Evolutionary conservation across 2,113 vertebrate genomes (phyloP).

Genomic region (Tamias sibiricus): DNA sequence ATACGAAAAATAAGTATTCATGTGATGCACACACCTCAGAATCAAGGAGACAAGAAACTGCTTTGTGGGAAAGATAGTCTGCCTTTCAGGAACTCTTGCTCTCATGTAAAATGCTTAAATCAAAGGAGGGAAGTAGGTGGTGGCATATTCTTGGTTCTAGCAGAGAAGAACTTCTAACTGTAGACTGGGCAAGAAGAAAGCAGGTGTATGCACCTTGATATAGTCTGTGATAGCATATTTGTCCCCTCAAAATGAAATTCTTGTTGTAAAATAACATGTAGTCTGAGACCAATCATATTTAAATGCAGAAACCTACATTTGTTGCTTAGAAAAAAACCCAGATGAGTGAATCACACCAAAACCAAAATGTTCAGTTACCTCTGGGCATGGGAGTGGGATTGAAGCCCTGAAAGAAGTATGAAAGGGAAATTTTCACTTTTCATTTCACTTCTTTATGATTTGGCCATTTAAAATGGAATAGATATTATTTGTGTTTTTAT

Average conservation of each 20-base stretch:
- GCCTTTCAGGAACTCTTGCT: background rate
- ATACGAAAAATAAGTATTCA: background rate
- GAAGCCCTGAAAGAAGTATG: background rate
- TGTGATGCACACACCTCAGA: background rate
- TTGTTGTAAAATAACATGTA: background rate
- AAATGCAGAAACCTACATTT: background rate
- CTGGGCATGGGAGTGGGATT: background rate
- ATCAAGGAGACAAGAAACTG: background rate
- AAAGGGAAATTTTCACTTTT: background rate
- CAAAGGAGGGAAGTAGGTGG: background rate
- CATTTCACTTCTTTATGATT: background rate
- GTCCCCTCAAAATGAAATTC: background rate
- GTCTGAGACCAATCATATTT: background rate
- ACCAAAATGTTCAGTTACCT: background rate
- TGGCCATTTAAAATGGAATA: background rate
- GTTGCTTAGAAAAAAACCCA: background rate
- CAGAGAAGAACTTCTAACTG: background rate
- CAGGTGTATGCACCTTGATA: background rate
- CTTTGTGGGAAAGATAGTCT: background rate
- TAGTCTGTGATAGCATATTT: background rate
- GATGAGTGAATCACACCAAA: background rate
- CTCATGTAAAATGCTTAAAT: background rate
- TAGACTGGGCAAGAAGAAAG: background rate
- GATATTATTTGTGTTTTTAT: background rate
- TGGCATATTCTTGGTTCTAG: background rate